Evolutionary conservation across 2,888 invertebrate species (phyloP).

Genomic region (Platerodrilus igneus): DNA sequence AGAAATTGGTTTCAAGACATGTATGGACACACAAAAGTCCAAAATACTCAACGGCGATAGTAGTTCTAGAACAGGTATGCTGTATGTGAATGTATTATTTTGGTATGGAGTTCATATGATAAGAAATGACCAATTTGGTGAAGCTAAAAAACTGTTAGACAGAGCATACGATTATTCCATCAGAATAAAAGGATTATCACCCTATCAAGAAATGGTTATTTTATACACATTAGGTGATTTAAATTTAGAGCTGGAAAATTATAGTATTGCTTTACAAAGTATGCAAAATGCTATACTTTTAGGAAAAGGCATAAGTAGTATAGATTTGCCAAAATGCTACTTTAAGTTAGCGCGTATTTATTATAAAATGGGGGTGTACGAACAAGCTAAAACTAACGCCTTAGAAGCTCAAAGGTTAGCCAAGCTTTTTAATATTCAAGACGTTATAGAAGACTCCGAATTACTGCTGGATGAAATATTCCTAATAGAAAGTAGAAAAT

Average conservation of each 20-base stretch:
- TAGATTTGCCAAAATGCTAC: slow-evolving; percentile 47
- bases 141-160: slow-evolving; percentile 43
- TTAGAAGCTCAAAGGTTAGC: slow-evolving; percentile 42
- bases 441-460: slow-evolving; percentile 36
- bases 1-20: slow-evolving; percentile 48
- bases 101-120: slow-evolving; percentile 50
- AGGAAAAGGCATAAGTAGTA: slow-evolving; percentile 46
- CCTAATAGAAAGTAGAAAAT: too few species aligned
- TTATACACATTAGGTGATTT: slow-evolving; percentile 46
- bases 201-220: slow-evolving; percentile 49
- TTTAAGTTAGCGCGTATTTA: slow-evolving; percentile 46
- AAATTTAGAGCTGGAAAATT: slow-evolving; percentile 42
- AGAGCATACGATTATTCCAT: slow-evolving; percentile 44
- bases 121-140: slow-evolving; percentile 33
- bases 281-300: slow-evolving; percentile 47
- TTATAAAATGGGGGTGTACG: slow-evolving; percentile 39
- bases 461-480: slow-evolving; percentile 24
- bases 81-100: slow-evolving; percentile 47
- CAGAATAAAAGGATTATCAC: slow-evolving; percentile 44
- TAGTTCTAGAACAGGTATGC: slow-evolving; percentile 44
- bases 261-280: slow-evolving; percentile 44
- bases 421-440: slow-evolving; percentile 37
- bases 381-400: slow-evolving; percentile 43
- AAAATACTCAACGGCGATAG: slow-evolving; percentile 43
- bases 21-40: slow-evolving; percentile 41